Conservation (phyloP, 2,888 invertebrate genomes). For the Brachyptera putata region DNA sequence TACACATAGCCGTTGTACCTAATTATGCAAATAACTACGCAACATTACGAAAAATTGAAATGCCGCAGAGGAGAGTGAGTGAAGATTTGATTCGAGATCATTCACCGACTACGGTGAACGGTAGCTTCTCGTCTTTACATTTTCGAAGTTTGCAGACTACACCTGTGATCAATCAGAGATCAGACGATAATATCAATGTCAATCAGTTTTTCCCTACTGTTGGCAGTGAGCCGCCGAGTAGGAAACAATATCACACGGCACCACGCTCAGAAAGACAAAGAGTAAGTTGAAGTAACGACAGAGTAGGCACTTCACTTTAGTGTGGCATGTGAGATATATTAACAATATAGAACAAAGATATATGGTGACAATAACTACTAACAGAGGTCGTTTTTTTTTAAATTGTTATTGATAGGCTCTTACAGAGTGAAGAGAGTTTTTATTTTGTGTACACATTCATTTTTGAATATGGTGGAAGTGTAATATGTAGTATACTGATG, state of each 20-base stretch:
- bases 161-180: conserved; percentile 41
- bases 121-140: conserved; percentile 40
- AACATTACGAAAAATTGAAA: conserved; percentile 42
- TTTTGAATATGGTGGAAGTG: no score
- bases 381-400: no score
- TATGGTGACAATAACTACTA: no score
- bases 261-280: conserved; percentile 57
- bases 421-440: no score
- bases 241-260: conserved; percentile 56
- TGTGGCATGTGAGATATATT: no score
- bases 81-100: not conserved
- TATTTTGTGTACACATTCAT: no score
- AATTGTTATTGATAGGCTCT: no score
- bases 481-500: no score
- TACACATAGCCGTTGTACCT: conserved; percentile 50
- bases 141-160: conserved; percentile 45
- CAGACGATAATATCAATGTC: conserved; percentile 45
- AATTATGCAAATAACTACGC: conserved; percentile 53
- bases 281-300: conserved; percentile 41
- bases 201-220: conserved; percentile 41
- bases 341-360: no score
- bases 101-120: conserved; percentile 21
- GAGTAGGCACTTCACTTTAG: no score
- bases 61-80: not conserved
- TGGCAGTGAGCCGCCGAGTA: conserved; percentile 46